Base-by-base conservation (phyloP, 2,113 vertebrate species). In the Charadrius vociferus region DNA sequence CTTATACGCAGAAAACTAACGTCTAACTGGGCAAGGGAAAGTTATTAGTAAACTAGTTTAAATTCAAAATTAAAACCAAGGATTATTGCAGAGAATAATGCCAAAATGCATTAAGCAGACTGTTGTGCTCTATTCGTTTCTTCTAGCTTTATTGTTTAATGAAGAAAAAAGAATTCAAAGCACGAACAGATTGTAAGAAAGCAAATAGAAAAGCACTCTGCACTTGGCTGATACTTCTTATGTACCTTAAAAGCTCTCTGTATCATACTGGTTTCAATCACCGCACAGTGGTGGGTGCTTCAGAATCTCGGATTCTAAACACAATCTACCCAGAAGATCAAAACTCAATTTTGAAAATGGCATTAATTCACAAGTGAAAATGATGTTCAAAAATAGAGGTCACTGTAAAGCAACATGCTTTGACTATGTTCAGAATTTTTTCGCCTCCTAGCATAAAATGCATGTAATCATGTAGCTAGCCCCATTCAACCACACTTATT, bases 291-390 rank as follows among this genome's bases (percentile, higher is more conserved):
- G 97, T 70, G 86, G 95, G 83, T 94, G 89, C 75, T 97, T 95
- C 90, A 97, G 94, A 96, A 92, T 97, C 96, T 92, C 32, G 21
- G 66, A 98, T 98, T 97, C 94, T 94, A 95, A 97, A 97, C 88
- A 96, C 88, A 95, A 95, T 97, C 87, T 98, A 83, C 63, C 82
- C 62, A 95, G 91, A 96, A 97, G 75, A 96, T 98, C 96, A 97
- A 97, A 97, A 97, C 73, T 92, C 74, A 96, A 96, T 97, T 98
- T 97, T 95, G 79, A 98, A 98, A 96, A 96, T 90, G 95, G 82
- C 92, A 97, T 97, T 98, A 97, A 95, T 80, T 97, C 88, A 86
- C 65, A 92, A 97, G 94, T 92, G 96, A 97, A 97, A 97, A 94
- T 92, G 49, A 97, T 82, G 86, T 93, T 97, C 89, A 92, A 97